A percentile compares a stretch with the other conserved stretches of the same genome.
These are phyloP conservation scores for Hermodice carunculata DNA, from an alignment of 2,888 invertebrate genomes.

Conservation along the genomic window DNA sequence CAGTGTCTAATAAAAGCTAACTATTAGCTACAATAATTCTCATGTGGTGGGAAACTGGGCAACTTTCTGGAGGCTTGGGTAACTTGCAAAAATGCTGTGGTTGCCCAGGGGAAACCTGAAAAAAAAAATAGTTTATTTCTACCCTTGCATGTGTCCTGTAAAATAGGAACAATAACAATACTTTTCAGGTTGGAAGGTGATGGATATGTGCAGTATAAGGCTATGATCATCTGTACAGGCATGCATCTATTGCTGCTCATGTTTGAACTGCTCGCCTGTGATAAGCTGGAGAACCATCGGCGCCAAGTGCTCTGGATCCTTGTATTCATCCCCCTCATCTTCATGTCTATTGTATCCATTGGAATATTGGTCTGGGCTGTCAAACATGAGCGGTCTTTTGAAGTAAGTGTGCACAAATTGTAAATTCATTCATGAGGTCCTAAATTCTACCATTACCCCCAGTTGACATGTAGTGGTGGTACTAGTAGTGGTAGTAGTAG, in stretches of 20 bases:
- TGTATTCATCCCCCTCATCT: conserved; percentile 88
- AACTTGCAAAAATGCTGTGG: too few species aligned
- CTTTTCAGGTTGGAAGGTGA: conserved; percentile 88
- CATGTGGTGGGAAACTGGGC: too few species aligned
- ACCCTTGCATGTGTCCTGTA: too few species aligned
- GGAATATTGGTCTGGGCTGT: conserved; percentile 98
- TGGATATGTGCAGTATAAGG: conserved; percentile 97
- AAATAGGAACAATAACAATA: too few species aligned
- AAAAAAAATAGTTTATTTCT: too few species aligned
- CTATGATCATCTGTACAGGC: conserved; percentile 96
- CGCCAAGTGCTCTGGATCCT: conserved; percentile 75
- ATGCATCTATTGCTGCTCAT: conserved; percentile 93
- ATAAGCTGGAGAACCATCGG: conserved; percentile 89
- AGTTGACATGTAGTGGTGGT: neutral
- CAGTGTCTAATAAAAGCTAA: too few species aligned
- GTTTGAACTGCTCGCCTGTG: conserved; percentile 96
- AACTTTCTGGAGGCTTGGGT: too few species aligned
- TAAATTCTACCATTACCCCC: neutral
- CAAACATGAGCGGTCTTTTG: conserved; percentile 97
- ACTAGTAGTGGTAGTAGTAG: too few species aligned
- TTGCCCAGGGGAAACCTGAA: too few species aligned
- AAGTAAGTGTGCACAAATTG: conserved; percentile 80
- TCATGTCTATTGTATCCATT: conserved; percentile 96
- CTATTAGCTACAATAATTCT: too few species aligned
- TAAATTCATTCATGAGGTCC: too few species aligned